Percentiles rank a stretch among this genome's conserved stretches.
Conservation (phyloP, 2,797 vertebrate species). For the Crocodylus rhombifer region DNA sequence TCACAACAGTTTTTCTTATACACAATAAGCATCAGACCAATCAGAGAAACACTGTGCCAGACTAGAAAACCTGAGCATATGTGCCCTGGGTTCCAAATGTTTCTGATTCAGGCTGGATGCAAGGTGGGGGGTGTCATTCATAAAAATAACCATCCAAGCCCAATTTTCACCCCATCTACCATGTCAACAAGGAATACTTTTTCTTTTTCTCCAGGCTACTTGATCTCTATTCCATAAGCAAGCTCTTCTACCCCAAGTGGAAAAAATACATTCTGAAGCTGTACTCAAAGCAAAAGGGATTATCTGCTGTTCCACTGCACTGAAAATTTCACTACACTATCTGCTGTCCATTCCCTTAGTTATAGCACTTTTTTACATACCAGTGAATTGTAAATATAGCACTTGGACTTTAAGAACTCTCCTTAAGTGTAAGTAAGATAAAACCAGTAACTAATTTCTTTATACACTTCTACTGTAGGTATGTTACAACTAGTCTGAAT, state of each 20-base stretch:
- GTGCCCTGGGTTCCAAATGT: not conserved
- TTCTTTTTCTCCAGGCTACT: not conserved
- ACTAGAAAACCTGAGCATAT: not conserved
- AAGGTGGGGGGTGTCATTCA: not conserved
- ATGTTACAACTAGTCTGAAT: conserved; percentile 3
- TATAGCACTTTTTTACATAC: not conserved
- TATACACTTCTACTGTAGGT: not conserved
- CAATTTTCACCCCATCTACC: not conserved
- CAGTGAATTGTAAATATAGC: not conserved
- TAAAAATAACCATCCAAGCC: not conserved
- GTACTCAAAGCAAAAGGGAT: not conserved
- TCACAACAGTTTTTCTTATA: not conserved
- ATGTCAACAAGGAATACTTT: not conserved
- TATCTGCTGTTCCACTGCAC: not conserved
- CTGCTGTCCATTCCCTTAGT: not conserved
- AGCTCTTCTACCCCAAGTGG: not conserved
- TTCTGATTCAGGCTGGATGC: not conserved
- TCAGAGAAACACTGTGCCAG: not conserved
- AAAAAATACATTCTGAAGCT: not conserved
- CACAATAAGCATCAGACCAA: not conserved
- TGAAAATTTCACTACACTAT: not conserved
- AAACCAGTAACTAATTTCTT: conserved; percentile 5
- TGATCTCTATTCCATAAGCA: not conserved
- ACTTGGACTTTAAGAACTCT: not conserved
- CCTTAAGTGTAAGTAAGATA: not conserved